Evolutionary conservation across 1,140 invertebrate species (phyloP), one percentile per base, ranked within the genome.

Genomic region (Neodiprion pinetum): DNA sequence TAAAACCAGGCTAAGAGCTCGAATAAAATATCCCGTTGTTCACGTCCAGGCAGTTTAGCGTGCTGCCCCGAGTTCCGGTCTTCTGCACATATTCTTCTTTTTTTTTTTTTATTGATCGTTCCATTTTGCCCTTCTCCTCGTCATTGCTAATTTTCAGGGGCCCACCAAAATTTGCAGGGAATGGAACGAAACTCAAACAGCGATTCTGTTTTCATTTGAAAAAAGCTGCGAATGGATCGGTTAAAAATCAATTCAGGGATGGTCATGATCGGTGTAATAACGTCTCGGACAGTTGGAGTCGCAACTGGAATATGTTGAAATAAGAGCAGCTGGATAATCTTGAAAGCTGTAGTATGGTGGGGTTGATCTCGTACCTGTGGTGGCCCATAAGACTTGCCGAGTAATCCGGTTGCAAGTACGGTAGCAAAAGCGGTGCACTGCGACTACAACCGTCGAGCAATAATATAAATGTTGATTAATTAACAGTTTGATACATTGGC

Each of bases 391-490:
- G 28, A 40, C 28, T 40, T n/a, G 11, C 2, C 53, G 9, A 61
- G 53, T 61, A 61, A 61, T 61, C 53, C 53, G 53, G 53, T 61
- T 61, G 53, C 53, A 61, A 9, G 50, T 7, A 49, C 72, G 74
- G 72, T 75, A 76, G 75, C 75, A 23, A 49, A 67, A 67, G 14
- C 71, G 74, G 71, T 75, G 78, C 77, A 77, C 72, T 77, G 76
- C 17, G 28, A 77, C 77, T 78, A 69, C 76, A 69, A 73, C 76
- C 74, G 73, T 74, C 79, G 76, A 73, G 74, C 81, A 84, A 85
- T 85, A 84, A 85, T 85, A 86, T 80, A 83, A 86, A 86, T 82
- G 82, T 83, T 81, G 84, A 83, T 86, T 85, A 86, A 87, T 87
- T 86, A 86, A 84, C 77, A 74, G 79, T 80, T 82, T 82, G 79